Base-by-base conservation (phyloP, 1,140 invertebrate genomes). In the Macrobrachium nipponense region DNA sequence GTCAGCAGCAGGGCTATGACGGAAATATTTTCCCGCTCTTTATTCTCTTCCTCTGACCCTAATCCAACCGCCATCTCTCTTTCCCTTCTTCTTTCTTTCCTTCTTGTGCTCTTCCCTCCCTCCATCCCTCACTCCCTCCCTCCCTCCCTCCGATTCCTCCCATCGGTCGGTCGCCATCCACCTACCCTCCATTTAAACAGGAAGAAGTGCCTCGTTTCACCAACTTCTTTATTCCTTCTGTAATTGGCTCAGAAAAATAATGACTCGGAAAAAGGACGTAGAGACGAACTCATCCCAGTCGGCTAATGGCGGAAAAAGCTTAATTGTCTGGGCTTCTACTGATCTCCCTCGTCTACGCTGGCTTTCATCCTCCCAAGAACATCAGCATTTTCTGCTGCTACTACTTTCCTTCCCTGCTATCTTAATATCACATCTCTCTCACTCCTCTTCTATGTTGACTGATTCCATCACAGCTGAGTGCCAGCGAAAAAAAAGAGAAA, bases 201-300 rank as follows among this genome's bases (percentile, higher is more conserved):
- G 81, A 62, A 76, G 36, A 44, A 36, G 11, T 5, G 81, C 81
- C 60, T 83, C 81, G 60, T 83, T 83, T 72, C 81, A 27, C 70
- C 59, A 43, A 20, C 59, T 76, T 76, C 81, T 83, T 76, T 83
- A 76, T 83, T 62, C 60, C 81, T 61, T 7, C 23, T 60, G 17
- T 64, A 83, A 83, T 83, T 83, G 72, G 70, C 58, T 75, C 72
- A 61, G 70, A 83, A 83, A 83, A 83, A 58, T 64, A 83, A 64
- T 75, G 62, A 44, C 61, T 61, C 72, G 72, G 72, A 73, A 82
- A 82, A 82, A 51, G 51, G 70, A 61, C 75, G 58, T 61, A 36
- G 62, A 61, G 51, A 51, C 51, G 51, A 51, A 12, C 51, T 51
- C 51, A 51, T 51, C 51, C 51, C 51, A 12, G 51, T 51, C 51